Percentiles rank a stretch among this genome's conserved stretches.
phyloP scores from a whole-genome alignment of 2,797 vertebrate species.

The Macroramphosus scolopax region DNA sequence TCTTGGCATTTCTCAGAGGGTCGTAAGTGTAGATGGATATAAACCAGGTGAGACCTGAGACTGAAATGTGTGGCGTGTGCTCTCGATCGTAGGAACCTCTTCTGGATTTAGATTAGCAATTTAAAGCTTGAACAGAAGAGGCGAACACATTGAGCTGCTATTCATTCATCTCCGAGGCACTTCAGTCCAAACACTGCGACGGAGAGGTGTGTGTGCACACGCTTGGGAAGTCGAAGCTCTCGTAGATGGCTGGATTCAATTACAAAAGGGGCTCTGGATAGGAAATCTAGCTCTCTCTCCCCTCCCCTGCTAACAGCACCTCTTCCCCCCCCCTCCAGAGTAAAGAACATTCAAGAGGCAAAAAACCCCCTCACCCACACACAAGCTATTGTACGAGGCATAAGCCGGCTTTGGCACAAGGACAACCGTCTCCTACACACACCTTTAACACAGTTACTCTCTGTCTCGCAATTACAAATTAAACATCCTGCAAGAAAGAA shows the following conservation, averaged over 20 bases:
- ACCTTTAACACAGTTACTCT: slow-evolving; percentile 29
- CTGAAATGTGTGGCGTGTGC: slow-evolving; percentile 46
- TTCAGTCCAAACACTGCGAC: slow-evolving; percentile 17
- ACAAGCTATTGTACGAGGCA: slow-evolving; percentile 48
- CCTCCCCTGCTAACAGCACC: slow-evolving; percentile 35
- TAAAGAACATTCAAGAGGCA: slow-evolving; percentile 46
- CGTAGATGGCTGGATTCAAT: slow-evolving; percentile 63
- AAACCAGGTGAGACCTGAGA: slow-evolving; percentile 48
- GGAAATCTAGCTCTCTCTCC: slow-evolving; percentile 49
- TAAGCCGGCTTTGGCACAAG: slow-evolving; percentile 50
- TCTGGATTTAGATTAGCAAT: slow-evolving; percentile 34
- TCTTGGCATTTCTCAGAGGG: slow-evolving; percentile 52
- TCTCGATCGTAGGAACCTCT: slow-evolving; percentile 24
- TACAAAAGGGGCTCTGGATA: slow-evolving; percentile 53
- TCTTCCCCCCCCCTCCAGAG: slow-evolving; percentile 51
- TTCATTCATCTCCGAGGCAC: slow-evolving; percentile 9
- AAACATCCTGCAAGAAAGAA: slow-evolving; percentile 20
- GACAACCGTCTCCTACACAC: slow-evolving; percentile 52
- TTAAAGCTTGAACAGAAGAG: slow-evolving; percentile 18
- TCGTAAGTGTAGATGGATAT: slow-evolving; percentile 54
- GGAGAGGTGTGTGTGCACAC: slow-evolving; percentile 20
- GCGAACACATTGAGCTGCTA: slow-evolving; percentile 27
- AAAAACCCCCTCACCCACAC: slow-evolving; percentile 58
- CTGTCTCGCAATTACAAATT: slow-evolving; percentile 28
- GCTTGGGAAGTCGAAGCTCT: slow-evolving; percentile 36